A percentile compares a stretch with the other conserved stretches of the same genome.
These are phyloP conservation scores for Papilio machaon DNA, from an alignment of 1,140 invertebrate genomes.

Conservation along the genomic window DNA sequence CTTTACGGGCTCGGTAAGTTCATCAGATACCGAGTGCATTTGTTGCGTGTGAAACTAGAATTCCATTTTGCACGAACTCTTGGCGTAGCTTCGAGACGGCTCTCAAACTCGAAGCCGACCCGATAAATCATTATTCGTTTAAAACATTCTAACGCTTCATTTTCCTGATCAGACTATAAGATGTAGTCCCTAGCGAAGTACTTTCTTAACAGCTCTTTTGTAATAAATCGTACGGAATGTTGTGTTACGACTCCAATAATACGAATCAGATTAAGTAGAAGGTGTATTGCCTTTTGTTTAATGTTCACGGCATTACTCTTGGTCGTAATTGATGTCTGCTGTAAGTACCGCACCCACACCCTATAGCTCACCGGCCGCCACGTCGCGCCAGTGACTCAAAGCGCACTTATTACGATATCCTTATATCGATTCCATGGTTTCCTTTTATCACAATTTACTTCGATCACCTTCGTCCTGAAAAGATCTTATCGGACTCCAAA, in stretches of 20 bases:
- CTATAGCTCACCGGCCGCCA: conserved; percentile 40
- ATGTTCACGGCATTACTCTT: conserved; percentile 55
- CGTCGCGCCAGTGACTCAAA: background rate
- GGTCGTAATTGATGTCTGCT: conserved; percentile 66
- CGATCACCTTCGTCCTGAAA: background rate
- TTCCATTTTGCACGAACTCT: conserved; percentile 77
- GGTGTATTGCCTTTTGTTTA: conserved; percentile 73
- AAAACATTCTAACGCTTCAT: conserved; percentile 71
- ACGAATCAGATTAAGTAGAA: conserved; percentile 74
- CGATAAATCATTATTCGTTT: conserved; percentile 77
- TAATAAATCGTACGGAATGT: conserved; percentile 75
- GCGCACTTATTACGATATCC: conserved; percentile 25
- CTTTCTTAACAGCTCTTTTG: conserved; percentile 73
- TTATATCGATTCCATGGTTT: conserved; percentile 38
- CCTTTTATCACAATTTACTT: conserved; percentile 37
- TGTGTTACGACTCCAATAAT: conserved; percentile 75
- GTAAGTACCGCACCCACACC: conserved; percentile 44
- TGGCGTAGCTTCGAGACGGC: conserved; percentile 72
- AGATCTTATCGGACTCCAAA: background rate
- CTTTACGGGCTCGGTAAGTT: conserved; percentile 56
- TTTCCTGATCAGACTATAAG: conserved; percentile 66
- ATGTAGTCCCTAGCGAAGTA: conserved; percentile 60
- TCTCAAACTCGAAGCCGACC: conserved; percentile 61
- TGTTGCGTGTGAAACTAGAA: conserved; percentile 81
- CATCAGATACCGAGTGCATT: conserved; percentile 80